Base-by-base conservation (phyloP, 2,113 vertebrate genomes). In the Ploceus nigricollis region DNA sequence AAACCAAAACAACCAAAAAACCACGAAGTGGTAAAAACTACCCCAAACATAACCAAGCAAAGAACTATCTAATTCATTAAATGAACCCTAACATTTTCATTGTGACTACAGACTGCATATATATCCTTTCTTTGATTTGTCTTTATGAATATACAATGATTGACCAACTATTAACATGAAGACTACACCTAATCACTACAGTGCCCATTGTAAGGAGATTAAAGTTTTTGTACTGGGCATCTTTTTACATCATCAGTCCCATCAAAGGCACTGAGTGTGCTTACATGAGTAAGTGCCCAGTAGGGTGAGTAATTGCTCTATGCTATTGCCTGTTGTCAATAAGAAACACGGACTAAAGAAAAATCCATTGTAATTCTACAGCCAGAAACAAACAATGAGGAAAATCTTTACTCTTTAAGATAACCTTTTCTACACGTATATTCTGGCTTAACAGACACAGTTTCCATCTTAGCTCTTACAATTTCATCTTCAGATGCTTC, bases 301-400 rank as follows among this genome's bases (percentile, higher is more conserved):
- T 13, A 95, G 82, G 87, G 94, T 94, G 93, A 92, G 82, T 94
- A 96, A 96, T 81, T 85, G 90, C 93, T 96, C 90, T 90, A 65
- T 60, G 37, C 23, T 95, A 58, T 68, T 56, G 68, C 39, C 60
- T 78, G n/a, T 6, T 71, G 64, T 83, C 88, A 92, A 42, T 27
- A 86, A 35, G 31, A 92, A 68, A 58, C 58, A 47, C 0, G 21
- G 66, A 82, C 50, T 60, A 64, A 80, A 58, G 58, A 89, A 75
- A 94, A 94, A 82, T 11, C n/a, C n/a, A 48, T 45, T 48, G 12
- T 51, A 78, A 48, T 71, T 92, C 48, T n/a, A 72, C 1, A 12
- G 18, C 25, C 56, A 87, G 65, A 68, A 93, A 81, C 28, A 78
- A 93, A 80, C 39, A 81, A 48, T 47, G 45, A 75, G 56, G n/a